Evolutionary conservation across 1,140 invertebrate species (phyloP).

Genomic region (Pseudomyrmex gracilis): DNA sequence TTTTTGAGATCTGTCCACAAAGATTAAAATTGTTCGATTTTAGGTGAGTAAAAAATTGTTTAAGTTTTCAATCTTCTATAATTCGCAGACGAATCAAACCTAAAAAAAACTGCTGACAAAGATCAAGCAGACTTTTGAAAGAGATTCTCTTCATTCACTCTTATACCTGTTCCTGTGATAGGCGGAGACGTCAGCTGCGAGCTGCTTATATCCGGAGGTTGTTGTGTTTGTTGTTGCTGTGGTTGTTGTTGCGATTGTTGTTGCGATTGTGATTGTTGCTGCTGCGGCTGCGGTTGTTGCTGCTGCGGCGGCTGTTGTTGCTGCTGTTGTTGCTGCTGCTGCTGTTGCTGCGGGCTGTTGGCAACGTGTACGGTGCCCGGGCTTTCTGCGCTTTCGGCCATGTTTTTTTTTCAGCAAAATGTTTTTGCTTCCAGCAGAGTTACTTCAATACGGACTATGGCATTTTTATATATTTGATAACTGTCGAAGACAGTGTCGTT

Average conservation of each 20-base stretch:
- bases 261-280: slow-evolving; percentile 70
- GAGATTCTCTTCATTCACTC: slow-evolving; percentile 10
- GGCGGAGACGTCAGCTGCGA: slow-evolving; percentile 84
- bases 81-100: not conserved
- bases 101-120: not conserved
- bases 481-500: slow-evolving; percentile 27
- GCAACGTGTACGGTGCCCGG: slow-evolving; percentile 77
- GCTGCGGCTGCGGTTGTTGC: slow-evolving; percentile 73
- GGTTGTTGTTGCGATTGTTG: slow-evolving; percentile 64
- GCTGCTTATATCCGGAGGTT: slow-evolving; percentile 84
- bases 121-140: not conserved
- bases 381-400: slow-evolving; percentile 84
- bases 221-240: slow-evolving; percentile 74
- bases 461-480: slow-evolving; percentile 50
- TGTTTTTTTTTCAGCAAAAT: slow-evolving; percentile 70
- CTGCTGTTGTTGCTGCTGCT: slow-evolving; percentile 51
- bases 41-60: not conserved
- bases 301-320: slow-evolving; percentile 66
- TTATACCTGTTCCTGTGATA: slow-evolving; percentile 85
- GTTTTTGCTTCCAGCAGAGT: slow-evolving; percentile 17
- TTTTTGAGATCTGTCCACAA: too few relatives aligned
- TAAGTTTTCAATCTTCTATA: not conserved
- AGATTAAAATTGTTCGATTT: not conserved
- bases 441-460: slow-evolving; percentile 26
- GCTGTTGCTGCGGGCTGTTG: slow-evolving; percentile 76